These are phyloP conservation scores for Rhamphomyia laevipes DNA, from an alignment of 2,888 invertebrate species.

Conservation along the genomic window DNA sequence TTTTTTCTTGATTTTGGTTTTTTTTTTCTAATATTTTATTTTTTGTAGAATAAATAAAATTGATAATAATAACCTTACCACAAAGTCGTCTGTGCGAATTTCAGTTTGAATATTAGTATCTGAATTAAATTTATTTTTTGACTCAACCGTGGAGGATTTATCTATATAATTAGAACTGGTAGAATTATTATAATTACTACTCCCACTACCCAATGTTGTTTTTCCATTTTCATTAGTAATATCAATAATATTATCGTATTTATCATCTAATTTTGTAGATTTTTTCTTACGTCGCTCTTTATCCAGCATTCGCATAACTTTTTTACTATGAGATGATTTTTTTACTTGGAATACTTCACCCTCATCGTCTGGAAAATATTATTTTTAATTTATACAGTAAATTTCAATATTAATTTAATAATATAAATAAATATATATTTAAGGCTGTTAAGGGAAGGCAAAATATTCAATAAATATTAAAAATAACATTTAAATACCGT, in stretches of 20 bases:
- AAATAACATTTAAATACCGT: too few relatives aligned
- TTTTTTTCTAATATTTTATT: background rate
- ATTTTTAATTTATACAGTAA: background rate
- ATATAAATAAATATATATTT: too few relatives aligned
- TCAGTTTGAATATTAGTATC: constrained; percentile 49
- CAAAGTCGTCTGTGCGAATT: constrained; percentile 58
- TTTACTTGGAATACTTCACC: constrained; percentile 90
- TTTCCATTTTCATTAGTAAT: constrained; percentile 5
- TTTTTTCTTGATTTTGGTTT: background rate
- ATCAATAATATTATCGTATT: constrained; percentile 11
- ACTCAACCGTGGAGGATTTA: background rate
- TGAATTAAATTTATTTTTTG: constrained; percentile 12
- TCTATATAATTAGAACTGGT: constrained; percentile 16
- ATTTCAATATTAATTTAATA: too few relatives aligned
- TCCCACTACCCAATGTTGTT: constrained; percentile 14
- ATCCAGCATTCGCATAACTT: constrained; percentile 72
- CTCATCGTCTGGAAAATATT: constrained; percentile 46
- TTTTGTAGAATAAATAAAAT: constrained; percentile 17
- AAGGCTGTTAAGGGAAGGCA: too few relatives aligned
- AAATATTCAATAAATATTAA: too few relatives aligned
- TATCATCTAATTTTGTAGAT: constrained; percentile 26
- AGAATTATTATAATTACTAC: constrained; percentile 19
- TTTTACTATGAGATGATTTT: constrained; percentile 88
- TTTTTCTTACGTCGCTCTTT: constrained; percentile 50
- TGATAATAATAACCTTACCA: constrained; percentile 46